A percentile compares a stretch with the other conserved stretches of the same genome.
Evolutionary conservation across 92 coral and sea anemone genomes (phyloP).

Genomic region (Epizoanthus stellaris): DNA sequence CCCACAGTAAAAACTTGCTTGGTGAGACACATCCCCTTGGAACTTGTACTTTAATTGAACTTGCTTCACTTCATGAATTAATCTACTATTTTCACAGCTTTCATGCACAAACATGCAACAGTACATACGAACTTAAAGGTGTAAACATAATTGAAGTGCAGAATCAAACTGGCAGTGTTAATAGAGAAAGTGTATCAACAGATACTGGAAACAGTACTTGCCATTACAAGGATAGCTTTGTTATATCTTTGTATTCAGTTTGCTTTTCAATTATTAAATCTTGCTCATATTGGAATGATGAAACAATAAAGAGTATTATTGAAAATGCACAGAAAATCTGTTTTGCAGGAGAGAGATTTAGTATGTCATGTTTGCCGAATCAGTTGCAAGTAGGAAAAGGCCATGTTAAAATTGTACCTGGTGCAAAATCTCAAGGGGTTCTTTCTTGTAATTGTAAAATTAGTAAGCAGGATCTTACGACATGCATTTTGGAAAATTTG

Average conservation of each 20-base stretch:
- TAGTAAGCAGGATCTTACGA: slow-evolving; percentile 14
- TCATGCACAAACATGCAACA: slow-evolving; percentile 23
- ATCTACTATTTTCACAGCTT: not conserved
- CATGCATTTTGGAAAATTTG: slow-evolving; percentile 20
- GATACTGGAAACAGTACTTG: no score
- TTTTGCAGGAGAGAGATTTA: not conserved
- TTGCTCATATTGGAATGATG: slow-evolving; percentile 47
- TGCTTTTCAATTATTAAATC: slow-evolving; percentile 40
- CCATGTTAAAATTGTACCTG: slow-evolving; percentile 3
- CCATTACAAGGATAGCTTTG: slow-evolving; percentile 1
- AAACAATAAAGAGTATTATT: slow-evolving; percentile 16
- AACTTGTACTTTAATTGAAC: slow-evolving; percentile 38
- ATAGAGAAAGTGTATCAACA: no score
- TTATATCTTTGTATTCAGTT: slow-evolving; percentile 31
- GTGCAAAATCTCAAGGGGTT: not conserved
- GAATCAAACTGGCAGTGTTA: not conserved
- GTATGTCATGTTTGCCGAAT: no score
- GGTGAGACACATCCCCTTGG: slow-evolving; percentile 35
- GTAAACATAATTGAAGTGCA: slow-evolving; percentile 21
- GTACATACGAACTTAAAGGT: slow-evolving; percentile 13
- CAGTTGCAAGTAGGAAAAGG: no score
- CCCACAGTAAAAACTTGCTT: slow-evolving; percentile 26
- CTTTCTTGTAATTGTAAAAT: not conserved
- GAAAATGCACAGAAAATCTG: not conserved
- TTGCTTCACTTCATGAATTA: slow-evolving; percentile 16